A percentile compares a stretch with the other conserved stretches of the same genome.
phyloP scores from a whole-genome alignment of 2,797 vertebrate species.

The Dicrostonyx torquatus region DNA sequence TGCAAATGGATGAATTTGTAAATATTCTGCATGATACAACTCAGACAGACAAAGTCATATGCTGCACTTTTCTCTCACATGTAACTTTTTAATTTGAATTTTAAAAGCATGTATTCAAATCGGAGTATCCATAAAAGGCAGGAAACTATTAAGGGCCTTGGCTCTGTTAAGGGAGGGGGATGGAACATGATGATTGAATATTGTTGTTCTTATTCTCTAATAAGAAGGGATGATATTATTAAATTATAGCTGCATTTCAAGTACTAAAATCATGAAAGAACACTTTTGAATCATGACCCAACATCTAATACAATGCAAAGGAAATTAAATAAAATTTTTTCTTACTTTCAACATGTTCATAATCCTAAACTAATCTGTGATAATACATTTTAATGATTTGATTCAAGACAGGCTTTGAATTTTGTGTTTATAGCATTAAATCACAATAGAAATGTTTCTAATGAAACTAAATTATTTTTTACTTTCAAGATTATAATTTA shows the following conservation, averaged over 20 bases:
- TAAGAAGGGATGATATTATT: background rate
- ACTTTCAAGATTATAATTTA: background rate
- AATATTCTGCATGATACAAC: background rate
- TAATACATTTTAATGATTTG: slow-evolving; percentile 27
- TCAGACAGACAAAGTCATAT: background rate
- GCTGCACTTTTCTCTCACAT: background rate
- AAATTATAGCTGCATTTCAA: background rate
- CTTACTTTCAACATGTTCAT: slow-evolving; percentile 8
- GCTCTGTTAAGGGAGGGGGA: background rate
- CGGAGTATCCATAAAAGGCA: background rate
- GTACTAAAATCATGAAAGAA: background rate
- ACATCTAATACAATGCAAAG: background rate
- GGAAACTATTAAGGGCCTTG: background rate
- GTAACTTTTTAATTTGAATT: background rate
- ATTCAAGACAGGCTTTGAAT: background rate
- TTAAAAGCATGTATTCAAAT: background rate
- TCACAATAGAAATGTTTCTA: background rate
- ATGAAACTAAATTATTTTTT: background rate
- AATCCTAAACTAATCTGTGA: slow-evolving; percentile 42
- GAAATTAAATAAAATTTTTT: slow-evolving; percentile 25
- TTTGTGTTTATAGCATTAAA: background rate
- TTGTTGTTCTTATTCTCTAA: background rate
- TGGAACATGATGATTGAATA: background rate
- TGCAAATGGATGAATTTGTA: background rate
- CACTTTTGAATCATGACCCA: background rate